phyloP scores from a whole-genome alignment of 1,140 invertebrate genomes.

The Drosophila virilis region DNA sequence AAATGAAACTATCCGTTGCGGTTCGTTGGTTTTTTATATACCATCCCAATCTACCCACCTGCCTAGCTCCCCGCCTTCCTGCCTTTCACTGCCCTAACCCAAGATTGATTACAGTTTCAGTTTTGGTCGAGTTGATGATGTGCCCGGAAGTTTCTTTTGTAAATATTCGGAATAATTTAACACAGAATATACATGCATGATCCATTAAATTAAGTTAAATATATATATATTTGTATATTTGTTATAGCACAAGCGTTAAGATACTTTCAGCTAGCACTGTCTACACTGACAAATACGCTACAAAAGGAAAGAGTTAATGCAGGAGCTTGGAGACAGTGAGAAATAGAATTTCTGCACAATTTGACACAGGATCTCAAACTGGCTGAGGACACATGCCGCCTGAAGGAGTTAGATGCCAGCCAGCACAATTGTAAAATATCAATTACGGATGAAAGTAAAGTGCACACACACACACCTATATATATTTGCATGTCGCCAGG shows the following conservation, averaged over 20 bases:
- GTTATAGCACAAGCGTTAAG: too few species aligned
- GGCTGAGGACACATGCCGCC: background rate
- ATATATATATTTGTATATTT: slow-evolving; percentile 11
- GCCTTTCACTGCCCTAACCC: background rate
- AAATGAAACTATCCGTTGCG: slow-evolving; percentile 39
- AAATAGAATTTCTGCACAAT: slow-evolving; percentile 78
- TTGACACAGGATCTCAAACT: slow-evolving; percentile 43
- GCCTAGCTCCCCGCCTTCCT: background rate
- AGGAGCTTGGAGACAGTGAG: slow-evolving; percentile 44
- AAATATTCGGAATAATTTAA: slow-evolving; percentile 29
- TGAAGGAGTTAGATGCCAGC: slow-evolving; percentile 13
- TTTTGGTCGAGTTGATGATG: slow-evolving; percentile 32
- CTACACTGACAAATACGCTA: background rate
- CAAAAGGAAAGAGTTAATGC: background rate
- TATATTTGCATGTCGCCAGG: slow-evolving; percentile 16
- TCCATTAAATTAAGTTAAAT: slow-evolving; percentile 32
- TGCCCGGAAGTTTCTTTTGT: slow-evolving; percentile 34
- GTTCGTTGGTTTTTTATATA: slow-evolving; percentile 38
- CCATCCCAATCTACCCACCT: background rate
- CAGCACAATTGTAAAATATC: slow-evolving; percentile 76
- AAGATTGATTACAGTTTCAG: slow-evolving; percentile 48
- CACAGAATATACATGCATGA: slow-evolving; percentile 14
- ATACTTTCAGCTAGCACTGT: too few species aligned
- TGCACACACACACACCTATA: slow-evolving; percentile 22
- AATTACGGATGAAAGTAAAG: slow-evolving; percentile 74